phyloP scores from a whole-genome alignment of 2,113 vertebrate species.

The Corydoras maculifer region DNA sequence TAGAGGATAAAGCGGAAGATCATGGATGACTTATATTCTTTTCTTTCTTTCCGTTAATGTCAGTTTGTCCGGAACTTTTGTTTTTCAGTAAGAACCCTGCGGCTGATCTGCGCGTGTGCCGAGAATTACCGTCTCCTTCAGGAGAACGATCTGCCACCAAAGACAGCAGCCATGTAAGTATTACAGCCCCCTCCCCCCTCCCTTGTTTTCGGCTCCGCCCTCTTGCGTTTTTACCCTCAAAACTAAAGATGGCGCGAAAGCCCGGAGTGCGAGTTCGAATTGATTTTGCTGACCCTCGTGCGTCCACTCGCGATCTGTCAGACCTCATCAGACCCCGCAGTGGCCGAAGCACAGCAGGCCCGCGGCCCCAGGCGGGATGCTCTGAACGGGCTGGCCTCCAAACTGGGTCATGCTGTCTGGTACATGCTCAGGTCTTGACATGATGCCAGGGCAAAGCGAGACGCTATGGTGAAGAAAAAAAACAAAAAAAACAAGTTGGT shows the following conservation, averaged over 20 bases:
- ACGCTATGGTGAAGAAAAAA: not conserved
- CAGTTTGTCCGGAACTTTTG: conserved; percentile 50
- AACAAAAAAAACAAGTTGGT: too few species aligned
- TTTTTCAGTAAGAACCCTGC: conserved; percentile 72
- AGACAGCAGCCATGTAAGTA: conserved; percentile 68
- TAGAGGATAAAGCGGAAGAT: too few species aligned
- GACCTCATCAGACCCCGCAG: conserved; percentile 53
- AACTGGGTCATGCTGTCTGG: conserved; percentile 58
- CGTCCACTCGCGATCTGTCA: conserved; percentile 48
- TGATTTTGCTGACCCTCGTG: too few species aligned
- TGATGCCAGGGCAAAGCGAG: conserved; percentile 11
- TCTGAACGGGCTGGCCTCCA: conserved; percentile 36
- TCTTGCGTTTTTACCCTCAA: too few species aligned
- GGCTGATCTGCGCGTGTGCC: conserved; percentile 81
- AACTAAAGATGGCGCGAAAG: too few species aligned
- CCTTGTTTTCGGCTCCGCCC: too few species aligned
- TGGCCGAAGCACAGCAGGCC: conserved; percentile 50
- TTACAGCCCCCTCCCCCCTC: not conserved
- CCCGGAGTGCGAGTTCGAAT: too few species aligned
- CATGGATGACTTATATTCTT: not conserved
- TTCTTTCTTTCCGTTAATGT: not conserved
- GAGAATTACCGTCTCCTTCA: conserved; percentile 74
- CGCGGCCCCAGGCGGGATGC: conserved; percentile 40
- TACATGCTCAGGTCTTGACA: conserved; percentile 28
- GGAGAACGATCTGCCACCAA: conserved; percentile 51